A percentile compares a stretch with the other conserved stretches of the same genome.
phyloP scores from a whole-genome alignment of 2,888 invertebrate species.

The Hemithea aestivaria region DNA sequence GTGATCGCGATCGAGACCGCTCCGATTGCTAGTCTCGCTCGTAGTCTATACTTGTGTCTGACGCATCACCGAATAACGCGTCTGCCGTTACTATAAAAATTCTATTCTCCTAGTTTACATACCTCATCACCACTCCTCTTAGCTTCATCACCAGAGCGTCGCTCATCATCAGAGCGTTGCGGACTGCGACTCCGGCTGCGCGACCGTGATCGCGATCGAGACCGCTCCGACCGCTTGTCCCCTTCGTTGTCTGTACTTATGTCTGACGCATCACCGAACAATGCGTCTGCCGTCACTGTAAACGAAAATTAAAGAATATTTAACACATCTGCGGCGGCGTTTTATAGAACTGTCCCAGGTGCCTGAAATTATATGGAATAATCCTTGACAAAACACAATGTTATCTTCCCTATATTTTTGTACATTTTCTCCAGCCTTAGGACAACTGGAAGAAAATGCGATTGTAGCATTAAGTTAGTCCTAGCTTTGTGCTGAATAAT shows the following conservation, averaged over 20 bases:
- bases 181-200: conserved; percentile 49
- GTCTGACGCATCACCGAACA: conserved; percentile 96
- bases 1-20: conserved; percentile 34
- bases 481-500: no score
- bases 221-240: conserved; percentile 45
- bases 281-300: conserved; percentile 86
- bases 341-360: no score
- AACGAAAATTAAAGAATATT: conserved; percentile 4
- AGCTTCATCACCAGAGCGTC: conserved; percentile 72
- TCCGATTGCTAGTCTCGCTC: conserved; percentile 69
- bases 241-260: conserved; percentile 92
- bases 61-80: conserved; percentile 95
- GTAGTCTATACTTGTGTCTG: conserved; percentile 94
- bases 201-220: conserved; percentile 34
- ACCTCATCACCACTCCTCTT: conserved; percentile 66
- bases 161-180: conserved; percentile 56
- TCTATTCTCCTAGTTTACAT: no score
- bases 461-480: no score
- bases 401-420: no score
- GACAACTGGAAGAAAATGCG: no score
- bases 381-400: no score
- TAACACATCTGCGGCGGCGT: neutral
- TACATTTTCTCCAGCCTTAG: no score
- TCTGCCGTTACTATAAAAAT: conserved; percentile 85
- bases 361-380: no score